phyloP scores from a whole-genome alignment of 2,113 vertebrate species.

The Cynopterus brachyotis region DNA sequence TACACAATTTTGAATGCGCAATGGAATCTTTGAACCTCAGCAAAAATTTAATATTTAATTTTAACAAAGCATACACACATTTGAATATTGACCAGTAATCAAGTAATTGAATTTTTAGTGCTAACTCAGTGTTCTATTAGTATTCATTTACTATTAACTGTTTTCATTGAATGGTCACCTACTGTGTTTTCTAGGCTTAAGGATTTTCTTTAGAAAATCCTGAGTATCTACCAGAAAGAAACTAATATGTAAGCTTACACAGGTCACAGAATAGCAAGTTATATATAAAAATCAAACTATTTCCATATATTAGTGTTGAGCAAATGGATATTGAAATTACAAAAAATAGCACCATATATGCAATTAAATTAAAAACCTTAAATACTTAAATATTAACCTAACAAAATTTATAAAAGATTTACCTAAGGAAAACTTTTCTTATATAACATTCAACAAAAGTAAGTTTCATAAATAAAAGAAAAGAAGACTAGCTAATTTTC shows the following conservation, averaged over 20 bases:
- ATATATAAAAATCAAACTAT: neutral
- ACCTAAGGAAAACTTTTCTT: neutral
- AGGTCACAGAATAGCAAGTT: neutral
- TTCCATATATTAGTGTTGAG: neutral
- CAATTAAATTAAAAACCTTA: neutral
- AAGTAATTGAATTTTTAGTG: neutral
- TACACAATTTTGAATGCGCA: neutral
- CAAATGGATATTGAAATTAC: neutral
- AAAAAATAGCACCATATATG: neutral
- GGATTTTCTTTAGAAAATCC: neutral
- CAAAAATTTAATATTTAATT: neutral
- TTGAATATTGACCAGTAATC: neutral
- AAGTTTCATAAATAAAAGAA: neutral
- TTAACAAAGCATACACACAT: neutral
- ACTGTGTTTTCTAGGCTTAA: neutral
- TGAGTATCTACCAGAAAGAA: neutral
- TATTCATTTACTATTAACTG: neutral
- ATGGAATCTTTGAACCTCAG: neutral
- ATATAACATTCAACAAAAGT: neutral
- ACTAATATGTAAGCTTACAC: neutral
- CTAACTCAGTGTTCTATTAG: neutral
- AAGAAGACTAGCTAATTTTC: neutral
- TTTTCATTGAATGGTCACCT: neutral
- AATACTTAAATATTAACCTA: neutral
- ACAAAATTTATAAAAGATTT: neutral